These are phyloP conservation scores for Coelinius sp. DNA, from an alignment of 2,888 invertebrate genomes.

Conservation along the genomic window DNA sequence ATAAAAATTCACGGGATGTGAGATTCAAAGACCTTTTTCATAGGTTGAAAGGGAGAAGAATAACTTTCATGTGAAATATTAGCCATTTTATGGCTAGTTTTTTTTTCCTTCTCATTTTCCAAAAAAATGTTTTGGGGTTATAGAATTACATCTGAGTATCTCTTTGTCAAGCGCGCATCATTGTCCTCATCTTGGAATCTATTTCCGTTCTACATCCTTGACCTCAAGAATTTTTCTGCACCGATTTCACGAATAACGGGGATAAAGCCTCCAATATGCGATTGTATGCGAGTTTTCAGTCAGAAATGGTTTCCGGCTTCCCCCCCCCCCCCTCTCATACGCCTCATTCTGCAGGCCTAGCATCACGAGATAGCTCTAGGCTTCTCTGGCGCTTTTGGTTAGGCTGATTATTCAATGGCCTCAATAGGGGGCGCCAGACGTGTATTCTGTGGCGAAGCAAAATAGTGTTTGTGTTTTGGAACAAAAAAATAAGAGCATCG, in stretches of 20 bases:
- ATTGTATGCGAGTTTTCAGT: background rate
- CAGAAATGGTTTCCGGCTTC: constrained; percentile 9
- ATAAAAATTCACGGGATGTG: background rate
- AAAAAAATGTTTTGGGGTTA: too few relatives aligned
- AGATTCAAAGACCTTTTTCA: background rate
- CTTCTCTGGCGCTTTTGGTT: background rate
- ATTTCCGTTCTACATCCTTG: constrained; percentile 10
- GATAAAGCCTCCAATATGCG: constrained; percentile 9
- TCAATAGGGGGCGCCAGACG: constrained; percentile 6
- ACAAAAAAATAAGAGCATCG: background rate
- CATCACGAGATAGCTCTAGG: background rate
- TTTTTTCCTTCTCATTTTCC: background rate
- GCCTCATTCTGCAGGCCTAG: background rate
- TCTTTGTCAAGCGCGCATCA: background rate
- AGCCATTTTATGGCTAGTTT: background rate
- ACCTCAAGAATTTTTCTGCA: background rate
- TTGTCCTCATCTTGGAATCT: background rate
- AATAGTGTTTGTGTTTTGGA: constrained; percentile 14
- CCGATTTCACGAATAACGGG: background rate
- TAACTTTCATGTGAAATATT: background rate
- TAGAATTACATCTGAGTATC: too few relatives aligned
- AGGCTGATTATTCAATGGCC: constrained; percentile 12
- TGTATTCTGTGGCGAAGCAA: background rate
- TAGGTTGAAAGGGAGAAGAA: background rate
- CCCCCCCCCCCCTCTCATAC: background rate